phyloP scores from a whole-genome alignment of 2,888 invertebrate species.

The Habroteleia sp. region DNA sequence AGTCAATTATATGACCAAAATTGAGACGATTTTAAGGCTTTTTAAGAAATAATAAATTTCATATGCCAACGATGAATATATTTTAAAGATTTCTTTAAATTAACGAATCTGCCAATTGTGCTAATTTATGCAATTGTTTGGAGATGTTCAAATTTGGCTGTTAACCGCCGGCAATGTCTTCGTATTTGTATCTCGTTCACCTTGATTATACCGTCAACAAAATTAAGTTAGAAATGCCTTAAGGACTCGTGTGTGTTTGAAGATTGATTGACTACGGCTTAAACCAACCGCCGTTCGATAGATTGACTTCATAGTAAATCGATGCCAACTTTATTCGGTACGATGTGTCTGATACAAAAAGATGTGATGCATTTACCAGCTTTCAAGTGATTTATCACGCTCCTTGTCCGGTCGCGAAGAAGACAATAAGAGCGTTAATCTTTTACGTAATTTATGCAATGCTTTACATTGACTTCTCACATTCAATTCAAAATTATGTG shows the following conservation, averaged over 20 bases:
- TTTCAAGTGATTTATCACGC: constrained; percentile 47
- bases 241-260: constrained; percentile 55
- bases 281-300: constrained; percentile 50
- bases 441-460: constrained; percentile 17
- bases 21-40: no score
- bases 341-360: constrained; percentile 41
- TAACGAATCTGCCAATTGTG: no score
- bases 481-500: no score
- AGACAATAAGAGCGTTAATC: constrained; percentile 23
- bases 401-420: constrained; percentile 17
- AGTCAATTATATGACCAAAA: no score
- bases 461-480: constrained; percentile 15
- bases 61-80: no score
- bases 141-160: no score
- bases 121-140: no score
- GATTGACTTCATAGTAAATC: constrained; percentile 59
- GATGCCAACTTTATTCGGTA: constrained; percentile 50
- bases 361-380: constrained; percentile 50
- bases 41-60: no score
- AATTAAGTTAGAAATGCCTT: constrained; percentile 67
- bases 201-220: constrained; percentile 67
- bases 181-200: constrained; percentile 25
- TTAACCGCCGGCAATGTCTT: constrained; percentile 11
- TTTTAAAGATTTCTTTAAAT: no score
- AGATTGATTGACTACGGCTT: constrained; percentile 64